A percentile compares a stretch with the other conserved stretches of the same genome.
phyloP scores from a whole-genome alignment of 2,888 invertebrate genomes.

The Andrena bucephala region DNA sequence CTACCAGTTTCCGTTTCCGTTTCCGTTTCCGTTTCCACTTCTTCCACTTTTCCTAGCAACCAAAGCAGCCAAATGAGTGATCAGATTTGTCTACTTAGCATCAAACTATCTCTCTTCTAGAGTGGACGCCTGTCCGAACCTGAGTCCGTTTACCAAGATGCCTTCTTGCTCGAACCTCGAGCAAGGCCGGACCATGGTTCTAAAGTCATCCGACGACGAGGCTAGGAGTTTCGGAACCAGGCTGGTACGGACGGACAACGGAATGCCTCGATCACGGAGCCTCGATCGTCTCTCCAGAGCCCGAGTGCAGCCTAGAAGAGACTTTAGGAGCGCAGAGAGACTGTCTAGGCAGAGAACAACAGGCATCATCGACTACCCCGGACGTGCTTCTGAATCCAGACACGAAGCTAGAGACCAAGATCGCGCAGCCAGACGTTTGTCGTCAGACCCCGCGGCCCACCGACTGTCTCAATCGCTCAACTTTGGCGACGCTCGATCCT shows the following conservation, averaged over 20 bases:
- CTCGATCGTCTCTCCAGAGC: constrained; percentile 37
- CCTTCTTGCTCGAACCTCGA: constrained; percentile 22
- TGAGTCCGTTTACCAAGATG: constrained; percentile 59
- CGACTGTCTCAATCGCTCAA: constrained; percentile 43
- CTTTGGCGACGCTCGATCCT: constrained; percentile 23
- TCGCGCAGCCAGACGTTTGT: constrained; percentile 10
- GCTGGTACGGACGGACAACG: not conserved
- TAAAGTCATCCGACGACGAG: not conserved
- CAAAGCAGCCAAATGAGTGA: too few relatives aligned
- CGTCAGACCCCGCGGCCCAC: constrained; percentile 13
- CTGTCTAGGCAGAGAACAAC: not conserved
- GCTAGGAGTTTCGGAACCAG: not conserved
- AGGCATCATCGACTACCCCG: not conserved
- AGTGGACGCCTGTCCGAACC: constrained; percentile 80
- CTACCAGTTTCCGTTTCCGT: not conserved
- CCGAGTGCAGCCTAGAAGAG: constrained; percentile 5
- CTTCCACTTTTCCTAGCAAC: too few relatives aligned
- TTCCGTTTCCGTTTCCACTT: too few relatives aligned
- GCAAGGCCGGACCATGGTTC: constrained; percentile 15
- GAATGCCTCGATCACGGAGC: constrained; percentile 49
- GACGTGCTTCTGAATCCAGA: constrained; percentile 24
- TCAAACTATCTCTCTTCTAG: constrained; percentile 58
- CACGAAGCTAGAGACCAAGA: constrained; percentile 10
- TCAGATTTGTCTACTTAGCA: too few relatives aligned
- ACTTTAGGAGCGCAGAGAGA: constrained; percentile 5